Percentiles rank a stretch among this genome's conserved stretches.
Conservation (phyloP, 2,888 invertebrate genomes). For the Dione juno region DNA sequence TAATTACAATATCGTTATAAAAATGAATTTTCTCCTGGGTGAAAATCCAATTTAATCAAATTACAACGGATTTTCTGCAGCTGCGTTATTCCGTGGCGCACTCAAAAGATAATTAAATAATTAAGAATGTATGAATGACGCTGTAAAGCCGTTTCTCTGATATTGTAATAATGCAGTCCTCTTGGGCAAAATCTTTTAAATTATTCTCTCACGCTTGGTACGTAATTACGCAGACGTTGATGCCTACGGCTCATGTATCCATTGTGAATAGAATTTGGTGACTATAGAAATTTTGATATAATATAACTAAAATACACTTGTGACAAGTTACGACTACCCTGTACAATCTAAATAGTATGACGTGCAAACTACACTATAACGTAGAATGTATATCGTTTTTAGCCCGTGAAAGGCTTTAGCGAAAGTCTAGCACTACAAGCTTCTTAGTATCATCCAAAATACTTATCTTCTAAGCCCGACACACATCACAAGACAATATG, state of each 20-base stretch:
- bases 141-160: constrained; percentile 78
- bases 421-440: no score
- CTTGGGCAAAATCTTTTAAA: constrained; percentile 79
- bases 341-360: background rate
- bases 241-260: constrained; percentile 60
- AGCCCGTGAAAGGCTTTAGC: no score
- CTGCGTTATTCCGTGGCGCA: constrained; percentile 65
- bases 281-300: constrained; percentile 51
- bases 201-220: constrained; percentile 75
- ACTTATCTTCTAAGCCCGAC: no score
- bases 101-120: constrained; percentile 81
- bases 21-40: constrained; percentile 59
- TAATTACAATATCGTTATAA: constrained; percentile 51
- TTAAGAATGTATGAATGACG: constrained; percentile 82
- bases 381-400: background rate
- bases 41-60: constrained; percentile 74
- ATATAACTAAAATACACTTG: constrained; percentile 33
- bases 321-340: background rate
- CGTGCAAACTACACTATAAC: background rate
- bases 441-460: no score
- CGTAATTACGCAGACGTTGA: constrained; percentile 70
- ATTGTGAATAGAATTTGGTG: constrained; percentile 58
- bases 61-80: constrained; percentile 72
- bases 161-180: constrained; percentile 82
- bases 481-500: no score